Evolutionary conservation across 64 coral and sea anemone species (phyloP), one percentile per base, ranked within the genome.

Genomic region (Acropora yongei): DNA sequence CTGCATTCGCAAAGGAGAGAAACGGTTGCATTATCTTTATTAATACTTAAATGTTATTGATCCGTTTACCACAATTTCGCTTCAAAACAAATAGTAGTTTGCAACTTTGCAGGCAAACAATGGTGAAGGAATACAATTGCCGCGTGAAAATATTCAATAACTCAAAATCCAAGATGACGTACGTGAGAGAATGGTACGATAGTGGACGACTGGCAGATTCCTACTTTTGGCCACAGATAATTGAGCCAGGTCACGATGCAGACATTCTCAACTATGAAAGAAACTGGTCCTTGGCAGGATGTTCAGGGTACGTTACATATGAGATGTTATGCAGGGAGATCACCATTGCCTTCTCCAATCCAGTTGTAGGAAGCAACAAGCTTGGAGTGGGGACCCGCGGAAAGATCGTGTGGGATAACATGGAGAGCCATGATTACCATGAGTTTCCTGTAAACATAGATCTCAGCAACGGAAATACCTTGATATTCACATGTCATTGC

Each of bases 301-400:
- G 91, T 73, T 87, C 83, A 10, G 91, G 91, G 7, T 88, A 30
- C 85, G 76, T 86, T 17, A 93, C 46, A 12, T 93, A 93, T 47
- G 48, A 49, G 14, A 58, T 93, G 39, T 79, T 88, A 13, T 84
- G 53, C 4, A 88, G 84, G 5, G 49, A 67, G 6, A 75, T 93
- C 67, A 88, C 91, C 16, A 87, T 93, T 58, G 91, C 46, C 44
- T 93, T 93, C 68, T 80, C 76, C 49, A 93, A 93, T 50, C 91
- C 91, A 69, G 1, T 0, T 65, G 2, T 51, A 58, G 91, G 85
- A 17, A 76, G 11, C 8, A 93, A 93, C 16, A 88, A 82, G 77
- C 85, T 93, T 53, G 91, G 91, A 10, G 77, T 93, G 18, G 91
- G 91, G 2, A 80, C 50, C n/a, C 66, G 68, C 6, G 91, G 91